Conservation (phyloP, 2,888 invertebrate genomes). For the Diplazon laetatorius region DNA sequence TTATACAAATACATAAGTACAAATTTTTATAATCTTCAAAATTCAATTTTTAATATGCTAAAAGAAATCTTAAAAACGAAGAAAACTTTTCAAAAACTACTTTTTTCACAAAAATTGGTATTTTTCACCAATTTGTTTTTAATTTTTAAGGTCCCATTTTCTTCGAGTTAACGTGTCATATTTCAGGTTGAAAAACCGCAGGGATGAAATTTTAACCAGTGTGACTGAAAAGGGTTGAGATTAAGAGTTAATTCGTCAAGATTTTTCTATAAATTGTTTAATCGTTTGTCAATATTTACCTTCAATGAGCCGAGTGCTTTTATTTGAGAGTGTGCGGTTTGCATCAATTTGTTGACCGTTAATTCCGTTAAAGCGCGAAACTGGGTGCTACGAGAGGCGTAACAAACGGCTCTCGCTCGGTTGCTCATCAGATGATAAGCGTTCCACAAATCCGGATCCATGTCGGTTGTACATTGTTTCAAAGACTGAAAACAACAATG, state of each 20-base stretch:
- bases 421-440: slow-evolving; percentile 88
- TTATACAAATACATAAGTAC: too few relatives aligned
- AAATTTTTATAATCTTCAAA: too few relatives aligned
- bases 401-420: slow-evolving; percentile 87
- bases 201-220: too few relatives aligned
- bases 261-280: neutral
- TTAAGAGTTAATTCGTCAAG: neutral
- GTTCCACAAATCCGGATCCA: slow-evolving; percentile 88
- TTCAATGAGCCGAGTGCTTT: slow-evolving; percentile 82
- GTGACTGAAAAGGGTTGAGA: too few relatives aligned
- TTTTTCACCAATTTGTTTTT: too few relatives aligned
- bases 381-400: slow-evolving; percentile 86
- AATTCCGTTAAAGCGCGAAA: slow-evolving; percentile 87
- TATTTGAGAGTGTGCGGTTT: slow-evolving; percentile 84
- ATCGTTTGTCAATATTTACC: slow-evolving; percentile 76
- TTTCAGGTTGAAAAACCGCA: too few relatives aligned
- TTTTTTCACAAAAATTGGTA: too few relatives aligned
- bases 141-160: too few relatives aligned
- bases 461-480: slow-evolving; percentile 86
- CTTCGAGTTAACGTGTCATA: too few relatives aligned
- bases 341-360: slow-evolving; percentile 86
- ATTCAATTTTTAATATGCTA: too few relatives aligned
- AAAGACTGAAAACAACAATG: slow-evolving; percentile 82
- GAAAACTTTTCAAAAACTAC: too few relatives aligned
- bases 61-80: too few relatives aligned